Evolutionary conservation across 2,797 vertebrate genomes (phyloP).

Genomic region (Scomberomorus guttatus): DNA sequence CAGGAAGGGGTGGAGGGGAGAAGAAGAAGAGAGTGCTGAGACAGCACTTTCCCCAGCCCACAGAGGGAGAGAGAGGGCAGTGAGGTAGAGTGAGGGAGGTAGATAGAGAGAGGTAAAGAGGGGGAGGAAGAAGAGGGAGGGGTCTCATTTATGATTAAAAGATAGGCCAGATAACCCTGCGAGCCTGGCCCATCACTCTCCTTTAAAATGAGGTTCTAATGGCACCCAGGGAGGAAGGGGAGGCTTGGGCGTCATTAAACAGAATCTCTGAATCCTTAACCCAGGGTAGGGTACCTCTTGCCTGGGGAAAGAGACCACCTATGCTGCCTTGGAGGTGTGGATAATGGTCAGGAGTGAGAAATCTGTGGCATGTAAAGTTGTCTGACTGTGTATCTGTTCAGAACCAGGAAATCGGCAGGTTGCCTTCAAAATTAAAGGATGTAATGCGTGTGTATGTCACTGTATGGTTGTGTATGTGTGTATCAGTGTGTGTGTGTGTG

Average conservation of each 20-base stretch:
- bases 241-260: constrained; percentile 76
- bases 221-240: constrained; percentile 70
- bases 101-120: constrained; percentile 41
- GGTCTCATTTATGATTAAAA: constrained; percentile 84
- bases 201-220: constrained; percentile 79
- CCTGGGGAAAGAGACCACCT: constrained; percentile 38
- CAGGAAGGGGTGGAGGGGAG: constrained; percentile 40
- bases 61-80: constrained; percentile 62
- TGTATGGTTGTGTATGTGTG: constrained; percentile 18
- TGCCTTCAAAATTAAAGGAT: constrained; percentile 27
- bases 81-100: constrained; percentile 49
- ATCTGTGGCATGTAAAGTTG: constrained; percentile 21
- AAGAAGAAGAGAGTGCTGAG: constrained; percentile 73
- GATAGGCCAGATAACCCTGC: constrained; percentile 80
- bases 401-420: constrained; percentile 34
- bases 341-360: constrained; percentile 34
- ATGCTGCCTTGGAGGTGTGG: constrained; percentile 29
- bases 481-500: constrained; percentile 8
- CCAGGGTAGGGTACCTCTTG: constrained; percentile 56
- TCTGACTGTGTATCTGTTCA: constrained; percentile 18
- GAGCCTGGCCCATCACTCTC: constrained; percentile 80
- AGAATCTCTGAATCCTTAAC: constrained; percentile 73
- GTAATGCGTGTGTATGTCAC: constrained; percentile 21
- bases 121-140: constrained; percentile 62
- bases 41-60: constrained; percentile 78